Percentiles rank a stretch among this genome's conserved stretches.
Conservation (phyloP, 2,797 vertebrate species). For the Vultur gryphus region DNA sequence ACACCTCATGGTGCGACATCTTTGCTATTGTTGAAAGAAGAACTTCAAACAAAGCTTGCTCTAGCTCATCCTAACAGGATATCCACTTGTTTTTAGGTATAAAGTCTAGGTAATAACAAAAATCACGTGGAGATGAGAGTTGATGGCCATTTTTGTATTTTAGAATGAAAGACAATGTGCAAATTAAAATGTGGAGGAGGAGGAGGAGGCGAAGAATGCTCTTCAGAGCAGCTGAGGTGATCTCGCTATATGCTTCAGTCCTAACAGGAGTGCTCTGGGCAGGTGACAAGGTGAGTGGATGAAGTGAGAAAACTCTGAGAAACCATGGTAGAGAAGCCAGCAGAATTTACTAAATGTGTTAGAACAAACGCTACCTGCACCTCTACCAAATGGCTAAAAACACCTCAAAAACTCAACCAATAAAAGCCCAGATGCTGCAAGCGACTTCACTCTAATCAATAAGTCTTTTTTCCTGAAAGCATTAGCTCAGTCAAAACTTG, state of each 20-base stretch:
- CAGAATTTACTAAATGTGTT: background rate
- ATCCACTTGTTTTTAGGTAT: background rate
- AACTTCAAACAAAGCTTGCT: background rate
- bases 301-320: background rate
- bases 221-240: background rate
- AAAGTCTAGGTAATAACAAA: background rate
- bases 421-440: slow-evolving; percentile 34
- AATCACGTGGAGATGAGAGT: background rate
- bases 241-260: background rate
- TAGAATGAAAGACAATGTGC: background rate
- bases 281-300: background rate
- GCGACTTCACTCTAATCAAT: slow-evolving; percentile 37
- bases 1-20: background rate
- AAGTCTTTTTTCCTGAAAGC: slow-evolving; percentile 31
- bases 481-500: slow-evolving; percentile 60
- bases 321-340: background rate
- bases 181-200: background rate
- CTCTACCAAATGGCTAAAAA: background rate
- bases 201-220: background rate
- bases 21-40: background rate
- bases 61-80: background rate
- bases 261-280: background rate
- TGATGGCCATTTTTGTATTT: background rate
- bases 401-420: background rate
- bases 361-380: slow-evolving; percentile 20